A percentile compares a stretch with the other conserved stretches of the same genome.
Conservation (phyloP, 1,140 invertebrate genomes). For the Cydia strobilella region DNA sequence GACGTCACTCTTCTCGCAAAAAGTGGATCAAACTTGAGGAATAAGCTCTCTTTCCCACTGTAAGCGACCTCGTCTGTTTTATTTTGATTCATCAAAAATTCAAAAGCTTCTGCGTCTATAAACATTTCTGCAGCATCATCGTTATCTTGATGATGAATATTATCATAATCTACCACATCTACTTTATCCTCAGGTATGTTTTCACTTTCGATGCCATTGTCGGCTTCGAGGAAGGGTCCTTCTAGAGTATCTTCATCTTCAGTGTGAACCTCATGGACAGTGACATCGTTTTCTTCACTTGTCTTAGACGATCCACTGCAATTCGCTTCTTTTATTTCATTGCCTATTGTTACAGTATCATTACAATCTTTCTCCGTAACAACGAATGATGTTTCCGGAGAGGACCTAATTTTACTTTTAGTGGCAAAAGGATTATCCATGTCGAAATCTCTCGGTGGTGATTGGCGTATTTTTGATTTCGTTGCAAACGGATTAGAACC, state of each 20-base stretch:
- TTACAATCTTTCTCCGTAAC: background rate
- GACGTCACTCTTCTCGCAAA: constrained; percentile 69
- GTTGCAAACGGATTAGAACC: constrained; percentile 64
- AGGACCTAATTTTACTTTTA: constrained; percentile 37
- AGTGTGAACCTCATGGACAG: constrained; percentile 57
- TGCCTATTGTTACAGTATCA: constrained; percentile 14
- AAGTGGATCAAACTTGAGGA: constrained; percentile 73
- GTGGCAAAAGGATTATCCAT: constrained; percentile 42
- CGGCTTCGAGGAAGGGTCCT: constrained; percentile 69
- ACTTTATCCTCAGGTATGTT: constrained; percentile 45
- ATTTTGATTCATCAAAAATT: constrained; percentile 72
- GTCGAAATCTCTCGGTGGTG: constrained; percentile 40
- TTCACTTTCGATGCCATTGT: constrained; percentile 47
- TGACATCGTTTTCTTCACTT: constrained; percentile 51
- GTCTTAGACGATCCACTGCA: constrained; percentile 52
- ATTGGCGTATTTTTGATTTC: constrained; percentile 53
- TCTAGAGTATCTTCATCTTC: constrained; percentile 76
- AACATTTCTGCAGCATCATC: constrained; percentile 66
- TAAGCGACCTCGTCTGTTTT: constrained; percentile 62
- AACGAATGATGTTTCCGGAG: constrained; percentile 35
- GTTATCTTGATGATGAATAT: constrained; percentile 47
- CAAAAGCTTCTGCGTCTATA: constrained; percentile 72
- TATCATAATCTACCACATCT: constrained; percentile 58
- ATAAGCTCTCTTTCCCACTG: constrained; percentile 73
- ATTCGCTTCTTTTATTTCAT: constrained; percentile 42